These are phyloP conservation scores for Polypedilum pembai DNA, from an alignment of 1,140 invertebrate genomes.

Conservation along the genomic window DNA sequence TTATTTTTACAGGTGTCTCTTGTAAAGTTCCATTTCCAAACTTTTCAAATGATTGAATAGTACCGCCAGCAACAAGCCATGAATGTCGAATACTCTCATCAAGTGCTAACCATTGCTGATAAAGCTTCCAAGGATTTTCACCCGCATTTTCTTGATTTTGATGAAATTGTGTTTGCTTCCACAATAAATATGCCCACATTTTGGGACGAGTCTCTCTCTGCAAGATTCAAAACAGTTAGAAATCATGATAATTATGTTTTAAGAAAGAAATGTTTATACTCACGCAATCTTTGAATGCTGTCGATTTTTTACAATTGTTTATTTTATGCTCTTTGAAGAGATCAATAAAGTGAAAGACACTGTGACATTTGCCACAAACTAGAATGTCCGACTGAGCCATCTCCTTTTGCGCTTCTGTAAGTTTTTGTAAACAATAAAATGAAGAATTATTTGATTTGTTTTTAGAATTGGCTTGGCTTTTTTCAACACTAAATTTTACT, in stretches of 20 bases:
- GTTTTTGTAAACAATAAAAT: slow-evolving; percentile 24
- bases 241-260: not conserved
- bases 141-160: slow-evolving; percentile 45
- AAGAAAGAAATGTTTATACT: slow-evolving; percentile 35
- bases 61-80: slow-evolving; percentile 69
- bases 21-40: slow-evolving; percentile 40
- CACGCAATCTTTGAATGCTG: slow-evolving; percentile 50
- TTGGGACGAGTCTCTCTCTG: slow-evolving; percentile 68
- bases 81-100: slow-evolving; percentile 58
- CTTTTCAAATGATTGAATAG: slow-evolving; percentile 59
- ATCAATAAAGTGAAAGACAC: slow-evolving; percentile 69
- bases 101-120: slow-evolving; percentile 74
- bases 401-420: slow-evolving; percentile 61
- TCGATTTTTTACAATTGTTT: slow-evolving; percentile 50
- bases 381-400: slow-evolving; percentile 65
- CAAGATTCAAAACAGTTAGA: slow-evolving; percentile 33
- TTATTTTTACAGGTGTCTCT: slow-evolving; percentile 44
- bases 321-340: slow-evolving; percentile 65
- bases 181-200: slow-evolving; percentile 74
- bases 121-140: slow-evolving; percentile 64
- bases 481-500: slow-evolving; percentile 24
- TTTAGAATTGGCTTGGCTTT: not conserved
- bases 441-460: slow-evolving; percentile 29
- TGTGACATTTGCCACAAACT: slow-evolving; percentile 71
- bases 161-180: slow-evolving; percentile 57